Evolutionary conservation across 2,113 vertebrate genomes (phyloP).

Genomic region (Stegastes partitus): DNA sequence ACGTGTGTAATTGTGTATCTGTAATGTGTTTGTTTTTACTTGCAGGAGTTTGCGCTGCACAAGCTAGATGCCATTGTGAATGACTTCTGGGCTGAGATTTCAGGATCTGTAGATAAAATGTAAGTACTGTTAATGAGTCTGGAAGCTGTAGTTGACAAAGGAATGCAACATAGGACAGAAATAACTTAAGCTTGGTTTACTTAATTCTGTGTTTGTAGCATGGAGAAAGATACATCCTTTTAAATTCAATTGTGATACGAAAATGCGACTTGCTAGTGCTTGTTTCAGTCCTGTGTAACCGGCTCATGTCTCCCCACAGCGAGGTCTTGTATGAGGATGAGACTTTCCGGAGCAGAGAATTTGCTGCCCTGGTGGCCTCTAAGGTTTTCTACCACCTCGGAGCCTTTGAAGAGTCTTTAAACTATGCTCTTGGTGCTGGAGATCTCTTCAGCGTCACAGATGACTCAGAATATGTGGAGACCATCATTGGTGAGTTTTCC

Average conservation of each 20-base stretch:
- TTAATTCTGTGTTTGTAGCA: neutral
- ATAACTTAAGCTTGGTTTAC: neutral
- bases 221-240: neutral
- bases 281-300: slow-evolving; percentile 4
- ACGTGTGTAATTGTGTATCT: neutral
- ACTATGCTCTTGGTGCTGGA: slow-evolving; percentile 97
- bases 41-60: slow-evolving; percentile 97
- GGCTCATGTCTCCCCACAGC: slow-evolving; percentile 77
- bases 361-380: slow-evolving; percentile 97
- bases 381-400: slow-evolving; percentile 99
- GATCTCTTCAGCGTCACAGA: slow-evolving; percentile 99
- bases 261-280: neutral
- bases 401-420: slow-evolving; percentile 98
- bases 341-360: slow-evolving; percentile 94
- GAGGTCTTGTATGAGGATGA: slow-evolving; percentile 99
- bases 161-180: neutral
- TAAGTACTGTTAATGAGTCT: slow-evolving; percentile 82
- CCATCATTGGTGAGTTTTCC: slow-evolving; percentile 93
- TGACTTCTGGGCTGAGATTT: slow-evolving; percentile 99
- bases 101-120: slow-evolving; percentile 99
- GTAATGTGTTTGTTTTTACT: slow-evolving; percentile 17
- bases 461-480: slow-evolving; percentile 98
- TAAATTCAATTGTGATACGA: neutral
- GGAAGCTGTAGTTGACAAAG: neutral
- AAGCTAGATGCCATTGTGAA: slow-evolving; percentile 97